Conservation (phyloP, 1,140 invertebrate genomes). For the Aradophagus sp. region DNA sequence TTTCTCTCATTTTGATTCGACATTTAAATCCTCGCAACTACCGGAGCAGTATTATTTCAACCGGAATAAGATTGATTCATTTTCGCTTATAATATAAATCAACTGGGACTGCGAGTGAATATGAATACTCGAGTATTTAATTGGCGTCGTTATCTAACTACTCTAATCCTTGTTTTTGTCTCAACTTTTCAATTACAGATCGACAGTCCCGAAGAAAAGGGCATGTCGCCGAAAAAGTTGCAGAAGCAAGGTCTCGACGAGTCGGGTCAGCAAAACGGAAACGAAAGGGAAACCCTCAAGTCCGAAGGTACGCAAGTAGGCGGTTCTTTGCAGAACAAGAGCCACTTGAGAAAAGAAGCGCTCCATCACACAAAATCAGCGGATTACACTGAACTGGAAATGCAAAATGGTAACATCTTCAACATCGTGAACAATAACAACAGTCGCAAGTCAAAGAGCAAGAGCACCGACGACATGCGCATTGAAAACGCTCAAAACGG, state of each 20-base stretch:
- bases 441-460: constrained; percentile 83
- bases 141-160: no score
- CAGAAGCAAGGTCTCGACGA: constrained; percentile 75
- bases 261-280: constrained; percentile 75
- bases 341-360: constrained; percentile 77
- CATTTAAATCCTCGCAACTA: no score
- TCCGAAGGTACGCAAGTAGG: constrained; percentile 88
- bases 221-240: constrained; percentile 68
- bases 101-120: no score
- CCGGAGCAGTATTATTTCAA: no score
- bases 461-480: constrained; percentile 91
- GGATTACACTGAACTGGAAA: constrained; percentile 84
- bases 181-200: constrained; percentile 66
- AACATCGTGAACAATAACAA: constrained; percentile 84
- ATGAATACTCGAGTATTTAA: no score
- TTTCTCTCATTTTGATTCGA: no score
- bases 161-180: no score
- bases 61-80: no score
- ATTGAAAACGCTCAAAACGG: constrained; percentile 77
- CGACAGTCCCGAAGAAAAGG: constrained; percentile 75
- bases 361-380: constrained; percentile 83
- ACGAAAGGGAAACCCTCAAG: constrained; percentile 76
- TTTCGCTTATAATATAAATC: no score
- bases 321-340: constrained; percentile 79
- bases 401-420: constrained; percentile 77